Base-by-base conservation (phyloP, 2,888 invertebrate genomes). In the Gastracanthus pulcherrimus region DNA sequence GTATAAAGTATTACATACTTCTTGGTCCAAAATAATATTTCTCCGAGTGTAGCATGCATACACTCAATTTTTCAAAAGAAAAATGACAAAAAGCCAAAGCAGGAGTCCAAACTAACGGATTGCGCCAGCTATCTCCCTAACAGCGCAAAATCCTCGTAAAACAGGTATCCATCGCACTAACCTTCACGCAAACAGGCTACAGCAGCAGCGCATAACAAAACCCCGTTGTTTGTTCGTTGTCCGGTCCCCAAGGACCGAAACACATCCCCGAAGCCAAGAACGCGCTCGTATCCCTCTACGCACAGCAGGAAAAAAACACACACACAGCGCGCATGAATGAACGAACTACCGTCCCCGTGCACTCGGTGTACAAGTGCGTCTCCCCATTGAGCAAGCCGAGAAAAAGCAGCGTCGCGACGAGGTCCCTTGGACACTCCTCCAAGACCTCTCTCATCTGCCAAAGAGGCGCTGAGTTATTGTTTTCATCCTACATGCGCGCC, bases 401-500 rank as follows among this genome's bases (percentile, higher is more conserved):
- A 45, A 45, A 45, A 45, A n/a, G 16, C n/a, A n/a, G n/a, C n/a
- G n/a, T n/a, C n/a, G n/a, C n/a, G n/a, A n/a, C n/a, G n/a, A n/a
- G n/a, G n/a, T n/a, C n/a, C n/a, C n/a, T n/a, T 45, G 16, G 45
- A 45, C 45, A n/a, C n/a, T 45, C n/a, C 45, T 5, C 45, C 58
- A 2, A 1, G 5, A 23, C 9, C 55, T 23, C 23, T 7, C 26
- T 13, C 26, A 13, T 55, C 23, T 55, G 2, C 23, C 55, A 2
- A 34, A 19, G n/a, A 62, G 26, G 55, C 38, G 64, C 64, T 80
- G 81, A 81, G 71, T 82, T 82, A 78, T 82, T 70, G 75, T 75
- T 82, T 75, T 78, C 82, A 48, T n/a, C n/a, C n/a, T n/a, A n/a
- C n/a, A n/a, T n/a, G n/a, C n/a, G n/a, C n/a, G n/a, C n/a, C n/a